Conservation (phyloP, 2,113 vertebrate species). For the Malurus cyaneus region DNA sequence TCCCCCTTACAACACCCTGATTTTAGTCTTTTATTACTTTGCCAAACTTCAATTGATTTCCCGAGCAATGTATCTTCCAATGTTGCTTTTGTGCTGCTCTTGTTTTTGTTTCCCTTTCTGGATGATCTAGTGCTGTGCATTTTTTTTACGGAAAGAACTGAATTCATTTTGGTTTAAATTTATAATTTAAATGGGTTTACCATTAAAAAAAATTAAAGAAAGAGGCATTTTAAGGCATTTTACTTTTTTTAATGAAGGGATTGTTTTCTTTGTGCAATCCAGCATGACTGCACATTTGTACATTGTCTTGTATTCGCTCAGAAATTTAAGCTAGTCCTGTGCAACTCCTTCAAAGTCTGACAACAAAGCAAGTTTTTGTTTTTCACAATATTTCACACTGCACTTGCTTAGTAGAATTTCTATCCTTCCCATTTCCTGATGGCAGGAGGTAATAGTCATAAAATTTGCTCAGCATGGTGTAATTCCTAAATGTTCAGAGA, state of each 20-base stretch:
- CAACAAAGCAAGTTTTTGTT: neutral
- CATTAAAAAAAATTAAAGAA: neutral
- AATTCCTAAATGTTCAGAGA: neutral
- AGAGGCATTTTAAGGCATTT: too few species aligned
- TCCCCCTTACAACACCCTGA: neutral
- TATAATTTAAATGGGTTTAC: neutral
- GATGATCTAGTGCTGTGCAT: neutral
- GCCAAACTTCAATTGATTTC: neutral
- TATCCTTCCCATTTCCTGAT: neutral
- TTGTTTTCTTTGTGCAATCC: neutral
- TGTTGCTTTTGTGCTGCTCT: neutral
- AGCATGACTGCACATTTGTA: neutral
- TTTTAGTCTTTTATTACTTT: neutral
- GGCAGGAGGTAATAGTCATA: neutral
- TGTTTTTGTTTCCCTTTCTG: neutral
- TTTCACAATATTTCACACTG: neutral
- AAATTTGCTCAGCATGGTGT: neutral
- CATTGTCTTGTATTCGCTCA: accelerated
- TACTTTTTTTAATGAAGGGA: neutral
- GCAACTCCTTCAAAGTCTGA: neutral
- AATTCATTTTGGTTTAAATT: neutral
- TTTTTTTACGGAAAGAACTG: neutral
- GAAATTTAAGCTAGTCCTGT: neutral
- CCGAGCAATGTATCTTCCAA: neutral
- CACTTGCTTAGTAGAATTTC: neutral